Conservation (phyloP, 1,140 invertebrate genomes). For the Macrosteles quadrilineatus region DNA sequence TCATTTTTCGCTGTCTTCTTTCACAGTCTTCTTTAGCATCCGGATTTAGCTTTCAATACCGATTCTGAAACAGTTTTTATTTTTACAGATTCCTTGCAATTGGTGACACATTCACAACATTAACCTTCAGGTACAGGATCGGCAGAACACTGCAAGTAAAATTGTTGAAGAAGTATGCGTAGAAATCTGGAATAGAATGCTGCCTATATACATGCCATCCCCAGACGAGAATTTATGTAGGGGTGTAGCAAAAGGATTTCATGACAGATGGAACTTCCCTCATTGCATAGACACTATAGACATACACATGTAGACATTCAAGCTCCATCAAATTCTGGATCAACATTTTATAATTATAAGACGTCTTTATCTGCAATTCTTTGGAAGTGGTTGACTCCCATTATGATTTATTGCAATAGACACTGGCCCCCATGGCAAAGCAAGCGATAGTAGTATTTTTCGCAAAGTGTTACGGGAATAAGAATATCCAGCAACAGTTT, state of each 20-base stretch:
- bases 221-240: constrained; percentile 41
- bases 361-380: constrained; percentile 53
- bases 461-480: constrained; percentile 42
- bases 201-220: constrained; percentile 38
- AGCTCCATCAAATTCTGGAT: constrained; percentile 38
- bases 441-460: constrained; percentile 48
- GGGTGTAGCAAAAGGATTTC: constrained; percentile 41
- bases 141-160: constrained; percentile 41
- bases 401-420: constrained; percentile 54
- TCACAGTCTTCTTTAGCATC: not conserved
- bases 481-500: constrained; percentile 37
- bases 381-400: constrained; percentile 53
- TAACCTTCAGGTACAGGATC: constrained; percentile 41
- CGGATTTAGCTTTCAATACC: not conserved
- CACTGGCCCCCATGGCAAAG: constrained; percentile 51
- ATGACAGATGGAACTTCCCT: constrained; percentile 39
- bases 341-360: constrained; percentile 57
- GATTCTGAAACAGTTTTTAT: constrained; percentile 27
- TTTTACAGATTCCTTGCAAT: constrained; percentile 35
- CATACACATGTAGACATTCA: constrained; percentile 51
- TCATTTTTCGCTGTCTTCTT: not conserved
- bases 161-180: constrained; percentile 45
- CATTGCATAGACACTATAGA: constrained; percentile 48
- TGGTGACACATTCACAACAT: constrained; percentile 30
- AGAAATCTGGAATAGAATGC: constrained; percentile 45